Evolutionary conservation across 2,888 invertebrate species (phyloP).

Genomic region (Habroteleia sp.): DNA sequence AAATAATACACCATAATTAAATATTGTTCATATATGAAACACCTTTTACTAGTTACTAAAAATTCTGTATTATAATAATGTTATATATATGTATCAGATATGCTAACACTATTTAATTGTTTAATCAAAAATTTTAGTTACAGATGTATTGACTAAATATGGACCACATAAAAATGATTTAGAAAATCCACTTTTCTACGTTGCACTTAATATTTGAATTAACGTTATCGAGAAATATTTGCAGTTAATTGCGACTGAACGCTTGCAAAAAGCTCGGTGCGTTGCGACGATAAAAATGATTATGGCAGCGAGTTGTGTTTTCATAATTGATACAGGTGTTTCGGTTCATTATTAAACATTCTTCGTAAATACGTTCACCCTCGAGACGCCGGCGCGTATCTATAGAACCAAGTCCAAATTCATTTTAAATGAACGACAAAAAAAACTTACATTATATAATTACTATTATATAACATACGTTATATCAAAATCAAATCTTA

Average conservation of each 20-base stretch:
- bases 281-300: conserved; percentile 24
- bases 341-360: conserved; percentile 40
- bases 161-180: too few species aligned
- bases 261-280: conserved; percentile 13
- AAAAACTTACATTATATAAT: conserved; percentile 1
- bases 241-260: neutral
- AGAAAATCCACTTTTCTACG: too few species aligned
- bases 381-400: conserved; percentile 2
- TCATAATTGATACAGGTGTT: conserved; percentile 52
- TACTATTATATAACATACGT: neutral
- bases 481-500: too few species aligned
- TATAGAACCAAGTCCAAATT: conserved; percentile 10
- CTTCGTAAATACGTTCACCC: conserved; percentile 39
- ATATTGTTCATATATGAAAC: too few species aligned
- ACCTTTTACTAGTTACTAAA: too few species aligned
- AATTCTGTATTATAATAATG: too few species aligned
- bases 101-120: too few species aligned
- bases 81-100: too few species aligned
- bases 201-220: too few species aligned
- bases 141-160: too few species aligned
- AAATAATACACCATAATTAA: too few species aligned
- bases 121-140: too few species aligned
- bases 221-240: conserved; percentile 3
- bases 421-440: conserved; percentile 11
- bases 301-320: conserved; percentile 17